Percentiles rank a stretch among this genome's conserved stretches.
Evolutionary conservation across 1,140 invertebrate species (phyloP).

Genomic region (Andricus grossulariae): DNA sequence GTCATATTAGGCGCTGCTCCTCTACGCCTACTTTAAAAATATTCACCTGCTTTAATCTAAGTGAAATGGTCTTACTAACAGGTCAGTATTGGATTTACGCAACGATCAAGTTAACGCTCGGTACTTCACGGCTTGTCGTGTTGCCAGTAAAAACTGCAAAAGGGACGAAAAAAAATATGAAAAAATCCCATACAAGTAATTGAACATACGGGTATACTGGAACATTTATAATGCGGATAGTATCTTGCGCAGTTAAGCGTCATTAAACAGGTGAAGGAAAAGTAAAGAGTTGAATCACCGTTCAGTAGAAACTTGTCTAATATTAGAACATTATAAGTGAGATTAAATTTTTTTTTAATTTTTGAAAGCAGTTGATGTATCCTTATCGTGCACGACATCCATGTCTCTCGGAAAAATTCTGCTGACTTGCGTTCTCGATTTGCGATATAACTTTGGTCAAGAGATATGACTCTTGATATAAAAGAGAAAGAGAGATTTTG

Average conservation of each 20-base stretch:
- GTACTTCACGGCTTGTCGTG: neutral
- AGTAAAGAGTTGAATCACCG: slow-evolving; percentile 5
- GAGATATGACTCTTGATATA: too few relatives aligned
- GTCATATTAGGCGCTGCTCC: too few relatives aligned
- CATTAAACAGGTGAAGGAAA: slow-evolving; percentile 14
- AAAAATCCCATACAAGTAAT: neutral
- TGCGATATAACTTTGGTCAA: too few relatives aligned
- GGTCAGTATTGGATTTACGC: neutral
- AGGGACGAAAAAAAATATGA: neutral
- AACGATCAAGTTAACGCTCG: neutral
- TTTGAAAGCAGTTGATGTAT: too few relatives aligned
- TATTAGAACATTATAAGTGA: neutral
- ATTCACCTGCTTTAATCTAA: too few relatives aligned
- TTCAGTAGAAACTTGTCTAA: neutral
- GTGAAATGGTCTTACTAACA: neutral
- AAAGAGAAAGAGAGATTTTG: too few relatives aligned
- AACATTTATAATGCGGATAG: slow-evolving; percentile 16
- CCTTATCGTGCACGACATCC: too few relatives aligned
- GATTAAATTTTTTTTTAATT: too few relatives aligned
- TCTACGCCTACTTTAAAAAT: neutral
- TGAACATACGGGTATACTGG: neutral
- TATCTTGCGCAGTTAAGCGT: slow-evolving; percentile 7
- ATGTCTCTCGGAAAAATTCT: too few relatives aligned
- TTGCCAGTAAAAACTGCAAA: neutral
- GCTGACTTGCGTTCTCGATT: too few relatives aligned